These are phyloP conservation scores for Ceratotherium simum DNA, from an alignment of 2,113 vertebrate species.

Conservation along the genomic window DNA sequence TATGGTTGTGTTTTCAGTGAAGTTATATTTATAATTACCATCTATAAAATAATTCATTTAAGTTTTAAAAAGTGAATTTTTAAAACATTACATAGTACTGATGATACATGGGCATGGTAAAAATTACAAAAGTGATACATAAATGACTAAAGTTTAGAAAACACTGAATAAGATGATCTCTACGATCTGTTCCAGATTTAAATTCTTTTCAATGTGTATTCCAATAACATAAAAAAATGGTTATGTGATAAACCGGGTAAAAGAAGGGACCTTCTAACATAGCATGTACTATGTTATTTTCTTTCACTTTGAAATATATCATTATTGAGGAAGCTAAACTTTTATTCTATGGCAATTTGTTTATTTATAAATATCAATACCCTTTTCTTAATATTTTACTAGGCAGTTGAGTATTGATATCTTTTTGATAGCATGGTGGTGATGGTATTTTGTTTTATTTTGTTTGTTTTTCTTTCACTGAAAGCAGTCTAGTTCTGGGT, in stretches of 20 bases:
- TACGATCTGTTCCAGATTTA: neutral
- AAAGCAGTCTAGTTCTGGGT: neutral
- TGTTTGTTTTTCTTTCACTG: slow-evolving; percentile 14
- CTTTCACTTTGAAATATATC: slow-evolving; percentile 23
- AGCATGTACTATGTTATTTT: neutral
- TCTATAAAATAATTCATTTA: slow-evolving; percentile 56
- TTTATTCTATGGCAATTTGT: neutral
- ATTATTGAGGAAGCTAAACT: slow-evolving; percentile 6
- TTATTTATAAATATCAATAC: slow-evolving; percentile 1
- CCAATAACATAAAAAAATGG: neutral
- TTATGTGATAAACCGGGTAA: neutral
- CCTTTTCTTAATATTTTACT: slow-evolving; percentile 32
- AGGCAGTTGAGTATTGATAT: neutral
- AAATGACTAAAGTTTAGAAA: slow-evolving; percentile 58
- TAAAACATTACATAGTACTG: slow-evolving; percentile 10
- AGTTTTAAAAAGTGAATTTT: slow-evolving; percentile 50
- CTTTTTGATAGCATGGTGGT: slow-evolving; percentile 9
- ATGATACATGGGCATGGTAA: neutral
- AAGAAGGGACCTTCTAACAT: neutral
- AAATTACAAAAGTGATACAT: neutral
- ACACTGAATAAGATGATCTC: neutral
- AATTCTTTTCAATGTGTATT: slow-evolving; percentile 39
- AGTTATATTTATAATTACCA: slow-evolving; percentile 5
- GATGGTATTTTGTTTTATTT: neutral
- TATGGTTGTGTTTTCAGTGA: slow-evolving; percentile 22